phyloP scores from a whole-genome alignment of 2,888 invertebrate species.

The Drosophila robusta region DNA sequence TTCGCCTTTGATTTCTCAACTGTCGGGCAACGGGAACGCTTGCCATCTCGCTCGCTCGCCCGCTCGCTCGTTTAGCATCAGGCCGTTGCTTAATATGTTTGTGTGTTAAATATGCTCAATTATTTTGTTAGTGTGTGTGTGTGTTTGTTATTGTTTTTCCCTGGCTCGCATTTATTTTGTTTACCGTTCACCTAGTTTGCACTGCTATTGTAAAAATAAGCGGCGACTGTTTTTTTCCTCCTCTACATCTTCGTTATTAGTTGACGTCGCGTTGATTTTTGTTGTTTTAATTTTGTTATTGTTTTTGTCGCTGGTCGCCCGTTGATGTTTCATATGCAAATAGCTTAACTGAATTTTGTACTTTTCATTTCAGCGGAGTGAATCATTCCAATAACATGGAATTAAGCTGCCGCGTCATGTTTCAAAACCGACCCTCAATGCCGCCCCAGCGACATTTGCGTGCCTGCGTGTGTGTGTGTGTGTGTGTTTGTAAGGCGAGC shows the following conservation, averaged over 20 bases:
- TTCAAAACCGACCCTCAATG: constrained; percentile 55
- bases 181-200: constrained; percentile 68
- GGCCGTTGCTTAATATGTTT: constrained; percentile 45
- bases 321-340: constrained; percentile 58
- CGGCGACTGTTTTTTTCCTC: constrained; percentile 24
- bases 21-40: constrained; percentile 47
- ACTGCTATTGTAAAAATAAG: constrained; percentile 38
- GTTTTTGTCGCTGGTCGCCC: constrained; percentile 13
- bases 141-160: constrained; percentile 46
- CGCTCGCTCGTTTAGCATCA: constrained; percentile 16
- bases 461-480: background rate
- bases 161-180: constrained; percentile 50
- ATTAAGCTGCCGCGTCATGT: constrained; percentile 67
- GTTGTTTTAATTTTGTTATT: constrained; percentile 21
- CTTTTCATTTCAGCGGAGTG: constrained; percentile 58
- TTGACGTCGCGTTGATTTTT: constrained; percentile 15
- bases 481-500: constrained; percentile 51
- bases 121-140: constrained; percentile 19
- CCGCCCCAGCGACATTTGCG: constrained; percentile 22
- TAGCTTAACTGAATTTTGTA: constrained; percentile 41
- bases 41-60: constrained; percentile 34
- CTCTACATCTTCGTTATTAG: constrained; percentile 36
- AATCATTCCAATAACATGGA: constrained; percentile 67
- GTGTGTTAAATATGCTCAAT: constrained; percentile 61
- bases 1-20: constrained; percentile 37